Base-by-base conservation (phyloP, 2,888 invertebrate genomes). In the Smittia sp. region DNA sequence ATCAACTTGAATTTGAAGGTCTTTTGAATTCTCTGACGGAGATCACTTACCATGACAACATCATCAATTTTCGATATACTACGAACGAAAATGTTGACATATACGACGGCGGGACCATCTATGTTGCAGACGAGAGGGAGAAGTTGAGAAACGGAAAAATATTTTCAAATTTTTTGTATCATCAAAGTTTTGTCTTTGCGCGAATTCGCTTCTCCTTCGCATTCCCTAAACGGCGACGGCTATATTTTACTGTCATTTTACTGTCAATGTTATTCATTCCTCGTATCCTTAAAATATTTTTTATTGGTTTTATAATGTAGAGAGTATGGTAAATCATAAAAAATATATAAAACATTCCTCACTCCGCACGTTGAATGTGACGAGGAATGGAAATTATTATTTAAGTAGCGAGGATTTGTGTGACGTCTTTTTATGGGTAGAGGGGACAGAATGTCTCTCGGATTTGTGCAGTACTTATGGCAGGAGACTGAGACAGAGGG, bases 21-120 rank as follows among this genome's bases (percentile, higher is more conserved):
- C 46, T n/a, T 46, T 46, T 46, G 13, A 46, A 13, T 46, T 46
- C 15, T 46, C n/a, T 63, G 63, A 27, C 15, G 20, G 27, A 27
- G 25, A 63, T 27, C 84, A 94, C 94, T 94, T 93, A 96, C 96
- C 96, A 96, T 96, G 81, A 94, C 96, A 86, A 96, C 95, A 89
- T 96, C 96, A 91, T 96, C 96, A 88, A 96, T 96, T 89, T 96
- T 95, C 87, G 95, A 94, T 88, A 97, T 94, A 92, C 96, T 96
- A 89, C 96, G 88, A 86, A 96, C 93, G 91, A 94, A 94, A 88
- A 96, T 94, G 92, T 96, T 96, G 89, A 96, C 95, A 87, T 90
- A 90, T 85, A 96, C 96, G 86, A 93, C 89, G 84, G 96, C 94
- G 83, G 96, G 94, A 84, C 96, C 96, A 92, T 93, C 93, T 89